Evolutionary conservation across 1,140 invertebrate species (phyloP).

Genomic region (Pomacea maculata): DNA sequence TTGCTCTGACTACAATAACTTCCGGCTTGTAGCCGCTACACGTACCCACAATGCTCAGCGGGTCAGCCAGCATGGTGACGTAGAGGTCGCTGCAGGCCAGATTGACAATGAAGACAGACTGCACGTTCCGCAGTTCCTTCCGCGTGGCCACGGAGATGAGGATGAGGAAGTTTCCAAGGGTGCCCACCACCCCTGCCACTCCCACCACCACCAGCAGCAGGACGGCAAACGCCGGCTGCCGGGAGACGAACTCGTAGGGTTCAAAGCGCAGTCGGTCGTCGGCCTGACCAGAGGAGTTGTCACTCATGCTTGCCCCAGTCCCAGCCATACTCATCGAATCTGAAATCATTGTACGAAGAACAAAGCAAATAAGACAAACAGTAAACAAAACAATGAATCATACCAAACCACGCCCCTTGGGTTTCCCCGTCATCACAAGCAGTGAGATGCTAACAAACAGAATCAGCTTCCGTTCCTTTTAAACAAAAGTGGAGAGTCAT

Average conservation of each 20-base stretch:
- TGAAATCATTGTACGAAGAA: too few relatives aligned
- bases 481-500: too few relatives aligned
- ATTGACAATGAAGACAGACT: slow-evolving; percentile 32
- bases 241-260: slow-evolving; percentile 14
- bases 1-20: too few relatives aligned
- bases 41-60: slow-evolving; percentile 31
- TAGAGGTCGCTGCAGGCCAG: slow-evolving; percentile 30
- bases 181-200: slow-evolving; percentile 19
- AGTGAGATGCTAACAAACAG: too few relatives aligned
- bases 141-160: slow-evolving; percentile 17
- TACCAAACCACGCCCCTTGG: too few relatives aligned
- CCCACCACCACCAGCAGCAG: slow-evolving; percentile 14
- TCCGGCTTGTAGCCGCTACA: neutral
- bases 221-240: slow-evolving; percentile 23
- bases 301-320: too few relatives aligned
- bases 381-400: too few relatives aligned
- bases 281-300: too few relatives aligned
- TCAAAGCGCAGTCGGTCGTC: neutral
- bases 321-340: too few relatives aligned
- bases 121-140: slow-evolving; percentile 12
- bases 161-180: slow-evolving; percentile 28
- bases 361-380: too few relatives aligned
- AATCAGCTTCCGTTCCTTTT: too few relatives aligned
- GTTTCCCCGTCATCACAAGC: too few relatives aligned
- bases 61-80: slow-evolving; percentile 25